Percentiles rank a stretch among this genome's conserved stretches.
phyloP scores from a whole-genome alignment of 2,888 invertebrate genomes.

The Drosophila neoperkinsi region DNA sequence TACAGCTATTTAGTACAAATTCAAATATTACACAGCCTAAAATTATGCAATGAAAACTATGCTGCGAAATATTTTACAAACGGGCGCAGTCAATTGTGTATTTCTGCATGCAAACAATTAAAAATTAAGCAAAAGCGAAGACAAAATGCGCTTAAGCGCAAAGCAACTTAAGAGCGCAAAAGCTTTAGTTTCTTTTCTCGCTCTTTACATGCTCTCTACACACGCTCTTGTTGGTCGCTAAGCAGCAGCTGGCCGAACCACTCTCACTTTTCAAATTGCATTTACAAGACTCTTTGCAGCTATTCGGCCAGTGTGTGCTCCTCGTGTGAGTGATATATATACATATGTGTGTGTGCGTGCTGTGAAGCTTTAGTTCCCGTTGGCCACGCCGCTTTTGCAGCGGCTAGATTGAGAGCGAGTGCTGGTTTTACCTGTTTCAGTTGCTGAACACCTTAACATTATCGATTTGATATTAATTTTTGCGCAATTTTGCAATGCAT shows the following conservation, averaged over 20 bases:
- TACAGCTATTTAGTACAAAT: background rate
- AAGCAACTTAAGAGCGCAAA: constrained; percentile 52
- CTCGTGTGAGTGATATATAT: background rate
- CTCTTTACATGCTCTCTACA: background rate
- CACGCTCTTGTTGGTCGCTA: background rate
- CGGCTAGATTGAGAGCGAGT: constrained; percentile 37
- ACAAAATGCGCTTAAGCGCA: constrained; percentile 32
- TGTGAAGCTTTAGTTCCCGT: constrained; percentile 73
- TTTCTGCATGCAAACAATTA: constrained; percentile 75
- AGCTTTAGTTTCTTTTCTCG: constrained; percentile 28
- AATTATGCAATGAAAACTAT: constrained; percentile 62
- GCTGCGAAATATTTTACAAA: background rate
- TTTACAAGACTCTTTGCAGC: constrained; percentile 30
- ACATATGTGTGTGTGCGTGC: background rate
- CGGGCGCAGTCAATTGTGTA: constrained; percentile 49
- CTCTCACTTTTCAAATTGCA: constrained; percentile 65
- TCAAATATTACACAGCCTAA: constrained; percentile 51
- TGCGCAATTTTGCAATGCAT: constrained; percentile 63
- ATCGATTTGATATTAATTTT: constrained; percentile 76
- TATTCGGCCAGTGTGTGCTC: constrained; percentile 25
- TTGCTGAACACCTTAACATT: constrained; percentile 63
- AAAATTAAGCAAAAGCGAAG: constrained; percentile 59
- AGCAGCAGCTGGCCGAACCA: constrained; percentile 38
- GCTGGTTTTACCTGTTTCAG: constrained; percentile 75
- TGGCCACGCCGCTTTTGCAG: constrained; percentile 58